phyloP scores from a whole-genome alignment of 2,113 vertebrate species.

The Arenaria interpres region DNA sequence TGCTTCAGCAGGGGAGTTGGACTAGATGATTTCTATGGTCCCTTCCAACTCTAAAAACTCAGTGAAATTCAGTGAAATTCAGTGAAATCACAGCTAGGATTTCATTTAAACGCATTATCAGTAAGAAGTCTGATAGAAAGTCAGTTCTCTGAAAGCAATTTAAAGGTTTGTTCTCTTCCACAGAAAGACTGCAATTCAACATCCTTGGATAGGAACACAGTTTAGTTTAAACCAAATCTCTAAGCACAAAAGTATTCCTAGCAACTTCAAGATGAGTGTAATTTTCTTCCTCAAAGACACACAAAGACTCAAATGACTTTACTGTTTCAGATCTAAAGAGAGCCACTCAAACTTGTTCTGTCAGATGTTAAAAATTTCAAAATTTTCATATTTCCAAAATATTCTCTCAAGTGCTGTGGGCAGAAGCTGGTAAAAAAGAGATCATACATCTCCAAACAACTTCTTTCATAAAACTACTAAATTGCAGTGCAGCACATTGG shows the following conservation, averaged over 20 bases:
- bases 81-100: background rate
- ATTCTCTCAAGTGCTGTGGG: background rate
- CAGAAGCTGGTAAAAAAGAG: background rate
- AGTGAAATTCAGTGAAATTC: too few relatives aligned
- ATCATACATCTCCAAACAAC: rapidly evolving
- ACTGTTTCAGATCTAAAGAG: background rate
- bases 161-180: background rate
- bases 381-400: background rate
- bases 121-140: background rate
- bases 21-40: too few relatives aligned
- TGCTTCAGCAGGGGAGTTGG: too few relatives aligned
- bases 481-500: background rate
- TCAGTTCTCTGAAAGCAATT: background rate
- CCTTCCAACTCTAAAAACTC: too few relatives aligned
- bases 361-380: background rate
- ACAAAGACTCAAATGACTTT: background rate
- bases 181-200: background rate
- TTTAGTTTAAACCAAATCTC: background rate
- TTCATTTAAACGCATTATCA: background rate
- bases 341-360: background rate
- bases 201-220: background rate
- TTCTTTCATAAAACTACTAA: background rate
- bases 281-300: background rate
- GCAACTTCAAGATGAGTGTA: background rate
- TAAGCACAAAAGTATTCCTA: background rate